These are phyloP conservation scores for Stictocephala bisonia DNA, from an alignment of 2,888 invertebrate genomes.

Conservation along the genomic window DNA sequence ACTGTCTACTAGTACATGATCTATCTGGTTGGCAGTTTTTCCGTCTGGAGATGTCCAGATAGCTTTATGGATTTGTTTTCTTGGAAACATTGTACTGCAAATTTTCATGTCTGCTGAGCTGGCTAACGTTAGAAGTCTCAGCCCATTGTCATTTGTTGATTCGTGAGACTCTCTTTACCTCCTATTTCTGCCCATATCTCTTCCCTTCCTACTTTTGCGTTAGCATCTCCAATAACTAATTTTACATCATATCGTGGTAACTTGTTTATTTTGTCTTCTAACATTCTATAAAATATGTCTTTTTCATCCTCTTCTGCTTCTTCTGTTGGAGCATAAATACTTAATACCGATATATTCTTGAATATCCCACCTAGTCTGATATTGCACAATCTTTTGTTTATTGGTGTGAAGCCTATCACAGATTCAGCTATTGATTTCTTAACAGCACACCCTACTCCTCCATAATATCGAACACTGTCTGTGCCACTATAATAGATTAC, in stretches of 20 bases:
- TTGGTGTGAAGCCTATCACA: slow-evolving; percentile 12
- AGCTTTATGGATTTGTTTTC: slow-evolving; percentile 48
- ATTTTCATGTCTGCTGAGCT: slow-evolving; percentile 37
- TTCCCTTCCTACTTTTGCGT: slow-evolving; percentile 14
- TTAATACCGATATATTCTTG: slow-evolving; percentile 38
- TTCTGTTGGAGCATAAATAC: slow-evolving; percentile 46
- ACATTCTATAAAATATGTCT: slow-evolving; percentile 4
- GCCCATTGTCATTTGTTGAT: slow-evolving; percentile 1
- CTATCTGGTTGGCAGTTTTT: slow-evolving; percentile 45
- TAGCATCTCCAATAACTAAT: background rate
- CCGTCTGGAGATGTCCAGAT: slow-evolving; percentile 52
- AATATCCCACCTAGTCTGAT: slow-evolving; percentile 28
- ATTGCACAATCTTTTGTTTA: slow-evolving; percentile 25
- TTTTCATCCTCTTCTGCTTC: slow-evolving; percentile 18
- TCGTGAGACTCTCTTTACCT: slow-evolving; percentile 6
- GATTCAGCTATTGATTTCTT: background rate
- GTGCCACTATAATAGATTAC: slow-evolving; percentile 29
- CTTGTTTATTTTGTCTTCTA: slow-evolving; percentile 15
- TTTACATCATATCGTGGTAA: slow-evolving; percentile 8
- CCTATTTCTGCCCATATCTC: background rate
- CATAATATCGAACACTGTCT: background rate
- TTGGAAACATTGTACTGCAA: slow-evolving; percentile 44
- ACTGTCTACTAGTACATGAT: slow-evolving; percentile 46
- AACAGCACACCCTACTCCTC: slow-evolving; percentile 30
- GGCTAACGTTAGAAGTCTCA: slow-evolving; percentile 20